Evolutionary conservation across 1,140 invertebrate genomes (phyloP).

Genomic region (Drosophila cardini): DNA sequence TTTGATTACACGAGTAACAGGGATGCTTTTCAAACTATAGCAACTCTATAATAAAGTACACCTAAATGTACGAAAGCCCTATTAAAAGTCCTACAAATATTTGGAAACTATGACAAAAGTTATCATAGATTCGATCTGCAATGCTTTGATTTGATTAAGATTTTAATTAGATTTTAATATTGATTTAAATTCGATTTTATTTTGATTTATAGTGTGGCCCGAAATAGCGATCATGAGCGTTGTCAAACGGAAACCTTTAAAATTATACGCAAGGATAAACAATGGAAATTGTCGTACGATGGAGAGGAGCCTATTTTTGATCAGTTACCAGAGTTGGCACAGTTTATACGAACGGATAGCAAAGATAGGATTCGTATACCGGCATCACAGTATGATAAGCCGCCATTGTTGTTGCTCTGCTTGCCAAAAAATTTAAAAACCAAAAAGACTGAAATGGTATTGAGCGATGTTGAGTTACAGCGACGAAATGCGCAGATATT

Average conservation of each 20-base stretch:
- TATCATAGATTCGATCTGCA: too few species aligned
- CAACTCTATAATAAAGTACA: too few species aligned
- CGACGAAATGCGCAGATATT: constrained; percentile 76
- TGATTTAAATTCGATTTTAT: not conserved
- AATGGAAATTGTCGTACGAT: constrained; percentile 65
- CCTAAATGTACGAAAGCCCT: too few species aligned
- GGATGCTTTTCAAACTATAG: too few species aligned
- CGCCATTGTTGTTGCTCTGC: constrained; percentile 89
- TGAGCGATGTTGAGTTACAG: constrained; percentile 71
- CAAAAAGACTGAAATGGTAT: constrained; percentile 80
- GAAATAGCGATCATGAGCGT: constrained; percentile 57
- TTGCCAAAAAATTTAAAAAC: constrained; percentile 83
- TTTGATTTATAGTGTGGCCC: constrained; percentile 41
- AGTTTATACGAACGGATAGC: constrained; percentile 66
- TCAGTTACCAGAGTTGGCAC: constrained; percentile 64
- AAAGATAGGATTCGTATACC: constrained; percentile 87
- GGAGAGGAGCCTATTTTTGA: constrained; percentile 52
- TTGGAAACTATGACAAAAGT: too few species aligned
- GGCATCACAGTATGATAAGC: constrained; percentile 93
- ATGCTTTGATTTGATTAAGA: not conserved
- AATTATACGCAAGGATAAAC: constrained; percentile 85
- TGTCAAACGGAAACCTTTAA: constrained; percentile 89
- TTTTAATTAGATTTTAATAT: not conserved
- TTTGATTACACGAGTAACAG: too few species aligned
- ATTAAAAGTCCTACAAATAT: too few species aligned